Evolutionary conservation across 2,113 vertebrate genomes (phyloP), one percentile per base, ranked within the genome.

Genomic region (Eurystomus gularis): DNA sequence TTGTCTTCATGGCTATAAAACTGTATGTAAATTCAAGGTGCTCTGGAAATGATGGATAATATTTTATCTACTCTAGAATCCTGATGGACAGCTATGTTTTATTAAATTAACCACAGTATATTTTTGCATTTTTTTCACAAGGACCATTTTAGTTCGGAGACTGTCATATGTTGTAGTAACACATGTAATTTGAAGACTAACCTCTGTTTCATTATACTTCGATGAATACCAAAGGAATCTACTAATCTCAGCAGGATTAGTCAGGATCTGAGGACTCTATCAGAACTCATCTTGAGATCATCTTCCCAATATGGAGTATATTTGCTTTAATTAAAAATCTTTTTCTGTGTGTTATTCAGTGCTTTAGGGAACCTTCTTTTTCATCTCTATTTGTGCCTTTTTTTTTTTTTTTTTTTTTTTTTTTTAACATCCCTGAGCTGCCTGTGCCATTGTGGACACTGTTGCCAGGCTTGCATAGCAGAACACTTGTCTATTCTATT

Each of bases 1-100:
- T 96, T 93, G 29, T 84, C 55, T 81, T 81, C 81, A 57, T 57
- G 86, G 20, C 55, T 83, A 48, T 75, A 71, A 93, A 90, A n/a
- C 80, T 68, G 13, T 78, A 37, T 80, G 51, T 92, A 90, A 78
- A 92, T 82, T 84, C 1, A 2, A 33, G 48, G 44, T 82, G 29
- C 16, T 88, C 31, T 86, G 37, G 42, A 87, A 92, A 52, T 60
- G 23, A 35, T 54, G 40, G 62, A 13, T 66, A 86, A 49, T 86
- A 68, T 46, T 83, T 80, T 90, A 24, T 75, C 51, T 86, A n/a
- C 49, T 81, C 14, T 48, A 40, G 69, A 85, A n/a, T 86, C 64
- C 31, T 75, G 26, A 54, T 78, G 46, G 66, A 42, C 51, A 81
- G 31, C 64, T 95, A 49, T 49, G n/a, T 90, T 94, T 91, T 82